These are phyloP conservation scores for Drosophila neotestacea DNA, from an alignment of 2,888 invertebrate species.

Conservation along the genomic window DNA sequence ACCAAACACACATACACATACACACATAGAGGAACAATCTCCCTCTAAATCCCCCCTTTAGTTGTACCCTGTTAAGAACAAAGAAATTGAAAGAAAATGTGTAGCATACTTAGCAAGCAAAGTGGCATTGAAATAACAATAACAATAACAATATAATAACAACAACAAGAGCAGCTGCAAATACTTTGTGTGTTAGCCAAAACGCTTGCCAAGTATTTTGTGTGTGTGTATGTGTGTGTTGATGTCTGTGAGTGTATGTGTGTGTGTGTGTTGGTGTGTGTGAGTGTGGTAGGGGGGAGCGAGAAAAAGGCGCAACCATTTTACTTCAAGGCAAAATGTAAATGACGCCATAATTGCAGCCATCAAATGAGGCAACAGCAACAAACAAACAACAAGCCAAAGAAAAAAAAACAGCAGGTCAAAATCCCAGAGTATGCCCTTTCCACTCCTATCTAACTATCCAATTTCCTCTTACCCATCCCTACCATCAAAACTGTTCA, in stretches of 20 bases:
- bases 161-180: slow-evolving; percentile 30
- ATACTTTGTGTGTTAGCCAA: slow-evolving; percentile 27
- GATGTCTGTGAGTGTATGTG: not conserved
- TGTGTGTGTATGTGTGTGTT: not conserved
- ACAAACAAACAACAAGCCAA: not conserved
- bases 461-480: not conserved
- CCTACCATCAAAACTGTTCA: slow-evolving; percentile 13
- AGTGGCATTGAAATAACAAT: slow-evolving; percentile 74
- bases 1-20: not conserved
- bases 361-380: slow-evolving; percentile 69
- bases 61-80: slow-evolving; percentile 23
- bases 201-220: slow-evolving; percentile 33
- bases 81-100: slow-evolving; percentile 63
- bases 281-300: not conserved
- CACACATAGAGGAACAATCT: not conserved
- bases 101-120: slow-evolving; percentile 72
- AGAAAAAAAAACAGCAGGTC: slow-evolving; percentile 39
- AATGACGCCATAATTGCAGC: slow-evolving; percentile 81
- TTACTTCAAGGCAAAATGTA: slow-evolving; percentile 71
- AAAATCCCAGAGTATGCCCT: slow-evolving; percentile 26
- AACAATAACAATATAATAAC: slow-evolving; percentile 42
- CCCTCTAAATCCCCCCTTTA: not conserved
- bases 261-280: not conserved
- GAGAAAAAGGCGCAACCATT: slow-evolving; percentile 37
- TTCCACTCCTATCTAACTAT: not conserved